Base-by-base conservation (phyloP, 1,140 invertebrate genomes). In the Oscheius sp. region DNA sequence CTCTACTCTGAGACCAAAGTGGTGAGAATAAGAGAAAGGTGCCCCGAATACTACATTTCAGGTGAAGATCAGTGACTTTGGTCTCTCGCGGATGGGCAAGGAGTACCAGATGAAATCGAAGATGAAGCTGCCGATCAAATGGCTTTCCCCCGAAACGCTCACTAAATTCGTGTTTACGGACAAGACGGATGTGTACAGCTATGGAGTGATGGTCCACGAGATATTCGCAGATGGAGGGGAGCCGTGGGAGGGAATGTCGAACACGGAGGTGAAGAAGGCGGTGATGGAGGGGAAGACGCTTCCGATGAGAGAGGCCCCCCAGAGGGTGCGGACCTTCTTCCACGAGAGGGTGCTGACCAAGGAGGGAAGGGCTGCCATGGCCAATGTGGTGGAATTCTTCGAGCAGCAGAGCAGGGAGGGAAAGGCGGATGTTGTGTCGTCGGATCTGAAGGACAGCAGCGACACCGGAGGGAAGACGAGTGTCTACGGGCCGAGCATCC, bases 61-160 rank as follows among this genome's bases (percentile, higher is more conserved):
- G n/a, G 59, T 75, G 29, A 73, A 75, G 38, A 68, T 76, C 26
- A 42, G 32, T 2, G 74, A 76, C 38, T 76, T 76, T 42, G 74
- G 74, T 3, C 31, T 76, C 1, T 74, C 70, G 13, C 70, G 62
- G 3, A 29, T n/a, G 28, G 59, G 32, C 20, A 49, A 55, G 15
- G n/a, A 29, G 2, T 65, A 68, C 26, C 31, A 61, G 42, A 45
- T 76, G 0, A 67, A 68, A 20, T 15, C 45, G 13, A 38, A 28
- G 32, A 34, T 64, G 29, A 66, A 52, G 38, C 29, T 66, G 13
- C 74, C 74, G 1, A 45, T 76, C 32, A 73, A 70, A 28, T 76
- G 74, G 74, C 26, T 76, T 15, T 70, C 74, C 1, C 74, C 74
- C 1, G 74, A 76, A 36, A 67, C 65, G 1, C 20, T 76, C 10